These are phyloP conservation scores for Pycnonotus jocosus DNA, from an alignment of 2,113 vertebrate species.

Conservation along the genomic window DNA sequence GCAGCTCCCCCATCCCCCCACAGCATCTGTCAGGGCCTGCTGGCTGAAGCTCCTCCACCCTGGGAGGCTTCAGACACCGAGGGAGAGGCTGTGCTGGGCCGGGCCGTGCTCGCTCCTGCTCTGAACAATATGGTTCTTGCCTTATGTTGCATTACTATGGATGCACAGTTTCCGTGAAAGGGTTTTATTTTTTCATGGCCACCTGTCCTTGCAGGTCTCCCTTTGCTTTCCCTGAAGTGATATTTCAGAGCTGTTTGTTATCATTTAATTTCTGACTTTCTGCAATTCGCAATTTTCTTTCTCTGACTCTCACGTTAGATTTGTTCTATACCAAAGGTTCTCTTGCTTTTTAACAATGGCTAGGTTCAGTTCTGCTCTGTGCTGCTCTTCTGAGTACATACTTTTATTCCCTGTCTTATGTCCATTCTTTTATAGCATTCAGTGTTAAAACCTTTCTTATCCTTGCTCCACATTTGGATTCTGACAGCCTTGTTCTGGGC, in stretches of 20 bases:
- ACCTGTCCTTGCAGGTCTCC: constrained; percentile 12
- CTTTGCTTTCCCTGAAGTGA: neutral
- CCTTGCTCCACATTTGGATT: neutral
- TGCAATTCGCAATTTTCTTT: neutral
- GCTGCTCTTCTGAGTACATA: neutral
- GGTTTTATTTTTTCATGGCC: neutral
- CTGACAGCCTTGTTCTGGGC: neutral
- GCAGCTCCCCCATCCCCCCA: neutral
- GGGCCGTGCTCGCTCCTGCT: neutral
- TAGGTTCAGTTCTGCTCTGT: neutral
- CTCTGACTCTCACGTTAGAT: neutral
- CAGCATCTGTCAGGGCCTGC: constrained; percentile 53
- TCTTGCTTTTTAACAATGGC: neutral
- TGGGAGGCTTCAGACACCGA: neutral
- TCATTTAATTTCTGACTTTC: neutral
- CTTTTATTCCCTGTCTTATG: neutral
- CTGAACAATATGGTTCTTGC: constrained; percentile 14
- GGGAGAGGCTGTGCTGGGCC: constrained; percentile 25
- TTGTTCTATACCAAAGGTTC: neutral
- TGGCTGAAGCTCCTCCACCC: neutral
- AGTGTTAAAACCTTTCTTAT: neutral
- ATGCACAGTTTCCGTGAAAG: neutral
- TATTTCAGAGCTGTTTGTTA: neutral
- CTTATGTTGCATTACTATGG: constrained; percentile 37
- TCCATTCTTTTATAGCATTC: neutral